phyloP scores from a whole-genome alignment of 2,797 vertebrate genomes.

The Borostomias antarcticus region DNA sequence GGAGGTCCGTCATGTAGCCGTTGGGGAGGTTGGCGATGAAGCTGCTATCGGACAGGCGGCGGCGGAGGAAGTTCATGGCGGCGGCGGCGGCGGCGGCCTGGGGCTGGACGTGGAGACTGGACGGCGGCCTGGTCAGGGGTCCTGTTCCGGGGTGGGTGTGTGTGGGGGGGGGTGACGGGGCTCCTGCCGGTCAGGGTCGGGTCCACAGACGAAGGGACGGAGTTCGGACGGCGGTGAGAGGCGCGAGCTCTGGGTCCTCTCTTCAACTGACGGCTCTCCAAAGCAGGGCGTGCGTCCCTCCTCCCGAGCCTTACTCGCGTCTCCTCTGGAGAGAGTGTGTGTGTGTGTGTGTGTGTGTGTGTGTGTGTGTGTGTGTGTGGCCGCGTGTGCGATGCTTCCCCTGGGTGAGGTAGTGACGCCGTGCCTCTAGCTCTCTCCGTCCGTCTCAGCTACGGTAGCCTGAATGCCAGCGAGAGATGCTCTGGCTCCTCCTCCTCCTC shows the following conservation, averaged over 20 bases:
- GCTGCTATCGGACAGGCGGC: slow-evolving; percentile 97
- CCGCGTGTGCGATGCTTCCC: too few relatives aligned
- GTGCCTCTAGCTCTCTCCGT: slow-evolving; percentile 50
- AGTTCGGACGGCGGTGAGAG: too few relatives aligned
- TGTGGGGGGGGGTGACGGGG: background rate
- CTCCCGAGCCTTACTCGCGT: slow-evolving; percentile 49
- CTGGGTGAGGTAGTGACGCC: slow-evolving; percentile 53
- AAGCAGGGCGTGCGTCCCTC: slow-evolving; percentile 49
- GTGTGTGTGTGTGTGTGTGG: slow-evolving; percentile 20
- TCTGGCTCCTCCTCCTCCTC: slow-evolving; percentile 25
- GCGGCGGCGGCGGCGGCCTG: slow-evolving; percentile 2
- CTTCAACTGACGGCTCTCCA: slow-evolving; percentile 68
- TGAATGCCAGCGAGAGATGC: slow-evolving; percentile 72
- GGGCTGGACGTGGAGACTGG: slow-evolving; percentile 1
- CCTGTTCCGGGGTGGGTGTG: slow-evolving; percentile 44
- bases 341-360: slow-evolving; percentile 45
- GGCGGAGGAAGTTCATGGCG: slow-evolving; percentile 97
- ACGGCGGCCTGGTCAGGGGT: slow-evolving; percentile 30
- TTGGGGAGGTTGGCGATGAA: slow-evolving; percentile 98
- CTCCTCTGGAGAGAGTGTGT: slow-evolving; percentile 55
- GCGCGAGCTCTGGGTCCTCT: slow-evolving; percentile 61
- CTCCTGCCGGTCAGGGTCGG: slow-evolving; percentile 29
- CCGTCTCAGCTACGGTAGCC: slow-evolving; percentile 63
- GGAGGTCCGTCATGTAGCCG: slow-evolving; percentile 97
- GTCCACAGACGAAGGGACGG: slow-evolving; percentile 16